Conservation (phyloP, 2,888 invertebrate species). For the Aleiodes alternator region DNA sequence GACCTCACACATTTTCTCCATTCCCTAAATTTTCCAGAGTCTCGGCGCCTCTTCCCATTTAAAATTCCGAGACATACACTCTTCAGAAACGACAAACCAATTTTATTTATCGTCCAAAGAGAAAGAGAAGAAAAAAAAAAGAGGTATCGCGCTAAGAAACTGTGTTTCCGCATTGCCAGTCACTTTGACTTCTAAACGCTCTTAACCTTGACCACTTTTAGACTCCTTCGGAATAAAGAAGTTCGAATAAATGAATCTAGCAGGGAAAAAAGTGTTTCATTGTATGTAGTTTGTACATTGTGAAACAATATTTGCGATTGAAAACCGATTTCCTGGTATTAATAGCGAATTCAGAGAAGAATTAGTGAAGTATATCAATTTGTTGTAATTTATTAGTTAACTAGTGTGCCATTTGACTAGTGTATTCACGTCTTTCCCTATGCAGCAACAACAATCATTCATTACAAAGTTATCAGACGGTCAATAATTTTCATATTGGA, state of each 20-base stretch:
- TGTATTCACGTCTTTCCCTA: no score
- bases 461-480: no score
- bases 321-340: no score
- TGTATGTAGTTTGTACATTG: no score
- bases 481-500: no score
- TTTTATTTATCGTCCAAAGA: constrained; percentile 28
- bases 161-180: constrained; percentile 41
- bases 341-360: no score
- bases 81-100: constrained; percentile 23
- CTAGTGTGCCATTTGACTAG: no score
- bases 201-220: constrained; percentile 32
- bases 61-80: constrained; percentile 38
- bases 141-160: constrained; percentile 6
- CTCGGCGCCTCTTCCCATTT: not conserved
- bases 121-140: not conserved
- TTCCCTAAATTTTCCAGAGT: not conserved
- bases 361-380: no score
- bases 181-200: not conserved
- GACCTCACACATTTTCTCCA: not conserved
- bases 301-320: no score
- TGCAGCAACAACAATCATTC: no score
- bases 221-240: not conserved
- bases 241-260: no score
- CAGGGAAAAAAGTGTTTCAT: not conserved
- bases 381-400: no score